Base-by-base conservation (phyloP, 2,113 vertebrate genomes). In the Cichladusa arquata region DNA sequence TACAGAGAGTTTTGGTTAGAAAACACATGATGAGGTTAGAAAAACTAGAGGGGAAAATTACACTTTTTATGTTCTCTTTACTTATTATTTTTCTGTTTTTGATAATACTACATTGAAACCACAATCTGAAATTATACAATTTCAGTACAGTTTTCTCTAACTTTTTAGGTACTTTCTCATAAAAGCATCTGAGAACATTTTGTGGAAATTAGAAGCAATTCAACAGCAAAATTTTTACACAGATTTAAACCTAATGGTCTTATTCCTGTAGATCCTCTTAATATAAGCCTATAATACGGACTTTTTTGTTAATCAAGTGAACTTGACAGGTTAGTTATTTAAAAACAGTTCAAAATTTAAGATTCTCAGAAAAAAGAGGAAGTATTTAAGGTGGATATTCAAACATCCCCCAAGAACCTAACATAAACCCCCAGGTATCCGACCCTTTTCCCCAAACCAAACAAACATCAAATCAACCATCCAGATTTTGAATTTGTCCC, bases 381-480 rank as follows among this genome's bases (percentile, higher is more conserved):
- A 25, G 9, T 29, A 61, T 74, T 85, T 67, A 61, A 92, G 6
- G 4, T 4, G n/a, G 33, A 38, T n/a, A 60, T 56, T 80, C 60
- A 38, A 64, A 42, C 11, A 54, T 24, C 0, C 3, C 12, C 9
- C 9, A 15, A 44, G 9, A 20, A 11, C 1, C 9, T 13, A 70
- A 40, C 7, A 19, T 8, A 50, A 78, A 26, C 0, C 6, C 11
- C 19, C 8, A 33, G 8, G 9, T 38, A 17, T 65, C 19, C 28
- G 8, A 2, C 8, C 5, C 20, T 19, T 11, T 14, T 23, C 8
- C 5, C 8, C 5, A 54, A 6, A 33, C 7, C 36, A 62, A 88
- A 22, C 2, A 57, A 65, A 33, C 36, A 80, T 2, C 62, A 65
- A 56, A n/a, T 1, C 45, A 61, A 5, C 6, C 26, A 38, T 8